Conservation (phyloP, 2,113 vertebrate genomes). For the Oryzias curvinotus region DNA sequence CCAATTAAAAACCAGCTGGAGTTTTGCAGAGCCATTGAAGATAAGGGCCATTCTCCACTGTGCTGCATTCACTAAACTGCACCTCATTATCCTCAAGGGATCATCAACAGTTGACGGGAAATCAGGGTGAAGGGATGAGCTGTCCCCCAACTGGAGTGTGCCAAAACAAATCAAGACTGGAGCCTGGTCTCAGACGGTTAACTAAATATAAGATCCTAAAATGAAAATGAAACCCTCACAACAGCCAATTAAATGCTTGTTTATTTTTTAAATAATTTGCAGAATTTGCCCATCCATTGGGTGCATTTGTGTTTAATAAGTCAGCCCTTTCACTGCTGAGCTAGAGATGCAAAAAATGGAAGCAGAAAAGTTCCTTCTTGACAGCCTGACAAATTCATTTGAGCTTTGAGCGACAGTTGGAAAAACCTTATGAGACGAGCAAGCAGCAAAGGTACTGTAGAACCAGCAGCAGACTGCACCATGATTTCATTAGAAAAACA, state of each 20-base stretch:
- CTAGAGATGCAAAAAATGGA: neutral
- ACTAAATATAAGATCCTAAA: conserved; percentile 4
- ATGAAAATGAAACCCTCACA: neutral
- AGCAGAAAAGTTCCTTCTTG: neutral
- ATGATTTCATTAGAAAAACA: conserved; percentile 58
- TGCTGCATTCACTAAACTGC: conserved; percentile 58
- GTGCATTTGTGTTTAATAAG: conserved; percentile 7
- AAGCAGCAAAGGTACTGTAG: conserved; percentile 38
- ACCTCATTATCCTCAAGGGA: conserved; percentile 59
- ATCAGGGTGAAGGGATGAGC: conserved; percentile 39
- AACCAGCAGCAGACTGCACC: conserved; percentile 48
- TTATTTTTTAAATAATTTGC: neutral
- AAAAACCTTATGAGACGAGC: conserved; percentile 13
- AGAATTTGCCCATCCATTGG: neutral
- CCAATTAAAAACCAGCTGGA: conserved; percentile 75
- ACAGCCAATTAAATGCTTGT: too few species aligned
- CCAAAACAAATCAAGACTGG: conserved; percentile 39
- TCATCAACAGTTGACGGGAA: conserved; percentile 53
- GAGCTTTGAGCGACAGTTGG: conserved; percentile 36
- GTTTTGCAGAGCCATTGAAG: conserved; percentile 69
- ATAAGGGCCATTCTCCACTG: conserved; percentile 67
- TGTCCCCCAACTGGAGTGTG: conserved; percentile 25
- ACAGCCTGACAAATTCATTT: conserved; percentile 23
- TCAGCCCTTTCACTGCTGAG: too few species aligned
- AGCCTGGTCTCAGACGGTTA: neutral